Evolutionary conservation across 2,113 vertebrate genomes (phyloP), one percentile per base, ranked within the genome.

Genomic region (Tetrao urogallus): DNA sequence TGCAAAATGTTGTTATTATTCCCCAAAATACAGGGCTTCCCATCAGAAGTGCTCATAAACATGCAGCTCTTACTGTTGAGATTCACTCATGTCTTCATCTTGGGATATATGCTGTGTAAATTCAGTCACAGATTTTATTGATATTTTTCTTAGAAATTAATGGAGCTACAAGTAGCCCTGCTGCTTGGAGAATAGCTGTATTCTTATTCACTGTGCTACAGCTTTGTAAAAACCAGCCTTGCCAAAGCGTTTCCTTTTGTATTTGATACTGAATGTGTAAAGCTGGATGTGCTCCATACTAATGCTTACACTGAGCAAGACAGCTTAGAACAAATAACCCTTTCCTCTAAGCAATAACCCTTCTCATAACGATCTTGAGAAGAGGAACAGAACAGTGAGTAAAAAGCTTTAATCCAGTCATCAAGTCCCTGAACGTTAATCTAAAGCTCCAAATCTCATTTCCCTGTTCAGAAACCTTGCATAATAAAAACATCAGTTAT

Each of bases 101-200:
- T 86, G 85, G 69, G 85, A 43, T 74, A 13, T 47, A n/a, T 75
- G 28, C 38, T 84, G 58, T 81, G 54, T 84, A 91, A 91, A 90
- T 91, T 90, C 52, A 27, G 52, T 18, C 78, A 72, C 72, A 89
- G 52, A 74, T 89, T 88, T 91, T 96, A 86, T 56, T 6, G n/a
- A 60, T 84, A 61, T 81, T 94, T 92, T 91, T 58, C 69, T 69
- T 83, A 42, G 54, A 66, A 95, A 88, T 94, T 85, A 92, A 88
- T 83, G 90, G 77, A 82, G 48, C 60, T 42, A 12, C 45, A 13
- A 72, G 38, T 86, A 88, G 87, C n/a, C 60, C 75, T 89, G 91
- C 84, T 94, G 89, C 89, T 89, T 47, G 21, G 75, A 36, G 72
- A 64, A 57, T 6, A 64, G 34, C 65, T 9, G 1, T 87, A 38